Evolutionary conservation across 2,113 vertebrate genomes (phyloP).

Genomic region (Chloebia gouldiae): DNA sequence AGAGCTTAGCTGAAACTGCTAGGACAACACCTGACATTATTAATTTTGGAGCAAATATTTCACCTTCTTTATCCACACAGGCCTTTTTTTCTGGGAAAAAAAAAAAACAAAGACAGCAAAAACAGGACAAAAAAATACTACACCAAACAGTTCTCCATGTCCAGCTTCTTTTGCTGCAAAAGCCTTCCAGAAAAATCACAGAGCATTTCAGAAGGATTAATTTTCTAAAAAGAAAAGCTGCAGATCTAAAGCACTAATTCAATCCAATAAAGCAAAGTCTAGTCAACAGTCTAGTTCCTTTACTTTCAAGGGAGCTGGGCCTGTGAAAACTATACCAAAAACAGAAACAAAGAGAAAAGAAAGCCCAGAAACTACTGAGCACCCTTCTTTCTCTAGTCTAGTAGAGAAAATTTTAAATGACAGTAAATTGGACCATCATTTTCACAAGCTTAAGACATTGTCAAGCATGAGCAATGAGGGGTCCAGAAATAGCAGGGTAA

Average conservation of each 20-base stretch:
- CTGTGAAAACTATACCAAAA: conserved; percentile 15
- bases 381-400: not conserved
- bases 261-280: conserved; percentile 5
- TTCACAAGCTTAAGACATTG: not conserved
- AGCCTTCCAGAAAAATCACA: not conserved
- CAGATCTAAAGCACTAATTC: not conserved
- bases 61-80: not conserved
- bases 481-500: not conserved
- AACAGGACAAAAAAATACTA: not conserved
- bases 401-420: not conserved
- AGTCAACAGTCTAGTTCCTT: not conserved
- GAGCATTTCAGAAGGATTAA: conserved; percentile 15
- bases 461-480: not conserved
- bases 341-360: not conserved
- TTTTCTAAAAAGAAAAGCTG: conserved; percentile 14
- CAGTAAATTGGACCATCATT: not conserved
- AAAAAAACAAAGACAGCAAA: not conserved
- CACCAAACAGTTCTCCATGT: not conserved
- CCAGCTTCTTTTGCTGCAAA: not conserved
- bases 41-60: not conserved
- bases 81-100: not conserved
- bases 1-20: not conserved
- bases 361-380: not conserved
- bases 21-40: not conserved
- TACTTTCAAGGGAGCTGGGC: not conserved